These are phyloP conservation scores for Microcebus tavaratra DNA, from an alignment of 2,113 vertebrate genomes.

Conservation along the genomic window DNA sequence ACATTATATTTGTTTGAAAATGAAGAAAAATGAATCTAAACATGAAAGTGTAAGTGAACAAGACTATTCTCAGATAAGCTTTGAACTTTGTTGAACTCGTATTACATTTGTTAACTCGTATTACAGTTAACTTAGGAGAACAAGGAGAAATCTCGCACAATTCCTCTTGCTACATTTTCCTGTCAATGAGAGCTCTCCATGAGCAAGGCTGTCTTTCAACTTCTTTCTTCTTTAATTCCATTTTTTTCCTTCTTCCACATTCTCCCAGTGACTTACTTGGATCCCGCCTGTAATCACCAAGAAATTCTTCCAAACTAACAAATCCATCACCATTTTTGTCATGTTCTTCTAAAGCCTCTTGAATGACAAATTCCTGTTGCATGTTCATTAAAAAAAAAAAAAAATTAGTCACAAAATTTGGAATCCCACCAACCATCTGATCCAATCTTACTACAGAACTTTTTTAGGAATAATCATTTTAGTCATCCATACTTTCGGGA, in stretches of 20 bases:
- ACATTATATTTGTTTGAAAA: background rate
- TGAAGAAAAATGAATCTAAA: background rate
- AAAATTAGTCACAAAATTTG: background rate
- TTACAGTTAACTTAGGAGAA: background rate
- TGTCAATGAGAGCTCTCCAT: background rate
- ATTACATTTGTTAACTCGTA: background rate
- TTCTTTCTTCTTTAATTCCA: background rate
- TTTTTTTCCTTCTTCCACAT: background rate
- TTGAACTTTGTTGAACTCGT: too few species aligned
- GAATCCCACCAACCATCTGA: background rate
- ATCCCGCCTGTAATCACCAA: constrained; percentile 92
- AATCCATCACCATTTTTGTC: constrained; percentile 93
- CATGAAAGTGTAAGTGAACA: background rate
- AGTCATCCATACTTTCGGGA: background rate
- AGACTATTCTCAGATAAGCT: background rate
- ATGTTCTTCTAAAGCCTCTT: constrained; percentile 95
- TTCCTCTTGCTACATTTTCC: background rate
- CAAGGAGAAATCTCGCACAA: background rate
- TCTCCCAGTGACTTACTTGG: constrained; percentile 87
- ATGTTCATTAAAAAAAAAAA: background rate
- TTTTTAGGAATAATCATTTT: background rate
- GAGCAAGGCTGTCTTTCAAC: background rate
- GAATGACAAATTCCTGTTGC: constrained; percentile 94
- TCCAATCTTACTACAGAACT: background rate
- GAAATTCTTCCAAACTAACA: constrained; percentile 94